These are phyloP conservation scores for Drosophila lacicola DNA, from an alignment of 2,888 invertebrate species.

Conservation along the genomic window DNA sequence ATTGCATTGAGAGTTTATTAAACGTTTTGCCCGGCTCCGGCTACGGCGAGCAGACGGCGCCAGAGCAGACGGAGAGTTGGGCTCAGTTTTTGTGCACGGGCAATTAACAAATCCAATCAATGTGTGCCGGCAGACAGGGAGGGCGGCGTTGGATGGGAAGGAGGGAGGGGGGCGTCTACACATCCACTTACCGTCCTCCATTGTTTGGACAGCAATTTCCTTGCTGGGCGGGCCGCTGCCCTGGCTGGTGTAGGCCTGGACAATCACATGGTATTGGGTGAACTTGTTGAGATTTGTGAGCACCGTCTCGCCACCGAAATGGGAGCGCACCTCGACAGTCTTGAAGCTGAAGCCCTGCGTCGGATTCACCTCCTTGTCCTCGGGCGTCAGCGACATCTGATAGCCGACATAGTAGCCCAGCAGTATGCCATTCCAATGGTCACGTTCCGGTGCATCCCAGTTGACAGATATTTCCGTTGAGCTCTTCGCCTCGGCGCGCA, in stretches of 20 bases:
- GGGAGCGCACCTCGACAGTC: slow-evolving; percentile 91
- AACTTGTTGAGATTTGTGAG: slow-evolving; percentile 91
- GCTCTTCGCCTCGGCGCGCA: slow-evolving; percentile 93
- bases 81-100: slow-evolving; percentile 56
- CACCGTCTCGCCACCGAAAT: slow-evolving; percentile 89
- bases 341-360: slow-evolving; percentile 90
- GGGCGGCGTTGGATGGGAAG: too few species aligned
- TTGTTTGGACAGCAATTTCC: slow-evolving; percentile 91
- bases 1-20: slow-evolving; percentile 13
- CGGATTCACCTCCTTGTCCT: slow-evolving; percentile 85
- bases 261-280: slow-evolving; percentile 92
- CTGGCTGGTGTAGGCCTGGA: slow-evolving; percentile 94
- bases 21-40: slow-evolving; percentile 11
- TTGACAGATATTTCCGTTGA: slow-evolving; percentile 93
- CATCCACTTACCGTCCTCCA: slow-evolving; percentile 90
- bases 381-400: slow-evolving; percentile 87
- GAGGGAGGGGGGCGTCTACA: background rate
- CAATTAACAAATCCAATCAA: slow-evolving; percentile 81
- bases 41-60: slow-evolving; percentile 13
- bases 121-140: slow-evolving; percentile 42
- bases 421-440: slow-evolving; percentile 94
- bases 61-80: slow-evolving; percentile 18
- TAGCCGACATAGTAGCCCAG: slow-evolving; percentile 95
- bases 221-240: slow-evolving; percentile 94
- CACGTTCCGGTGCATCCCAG: slow-evolving; percentile 94